Base-by-base conservation (phyloP, 2,888 invertebrate species). In the Megastigmus dorsalis region DNA sequence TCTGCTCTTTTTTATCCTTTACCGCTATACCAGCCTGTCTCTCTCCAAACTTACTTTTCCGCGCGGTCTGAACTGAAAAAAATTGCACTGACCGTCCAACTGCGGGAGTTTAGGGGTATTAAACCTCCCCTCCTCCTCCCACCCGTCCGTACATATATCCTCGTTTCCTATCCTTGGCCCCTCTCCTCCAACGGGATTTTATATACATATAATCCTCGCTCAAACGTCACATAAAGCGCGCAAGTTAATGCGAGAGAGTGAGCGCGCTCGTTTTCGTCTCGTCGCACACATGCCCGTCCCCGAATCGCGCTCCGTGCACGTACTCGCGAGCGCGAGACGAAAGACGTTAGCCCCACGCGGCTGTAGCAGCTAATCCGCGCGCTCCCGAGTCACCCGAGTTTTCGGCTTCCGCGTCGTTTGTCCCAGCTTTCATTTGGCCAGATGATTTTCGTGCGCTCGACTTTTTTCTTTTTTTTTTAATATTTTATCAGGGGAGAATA, bases 101-200 rank as follows among this genome's bases (percentile, higher is more conserved):
- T n/a, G n/a, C n/a, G n/a, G 15, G 9, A n/a, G n/a, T n/a, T n/a
- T n/a, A n/a, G n/a, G 41, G 55, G 63, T 79, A 77, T 78, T 78
- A 69, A 75, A 77, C 48, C n/a, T n/a, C n/a, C n/a, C n/a, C n/a
- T n/a, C n/a, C n/a, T n/a, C n/a, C n/a, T n/a, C n/a, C n/a, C n/a
- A n/a, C n/a, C n/a, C n/a, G n/a, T n/a, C 62, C 75, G 57, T 78
- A 74, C 50, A 69, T 78, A 80, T 67, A 55, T 66, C 43, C 70
- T 65, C 68, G 38, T 54, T 43, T 62, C 60, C 36, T n/a, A n/a
- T n/a, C n/a, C n/a, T n/a, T n/a, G n/a, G n/a, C 6, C 50, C 68
- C 66, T 68, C 66, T 63, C 54, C 70, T 69, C 48, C 38, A 13
- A 10, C 60, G 5, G 36, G 54, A 54, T 45, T 59, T 66, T 59